Base-by-base conservation (phyloP, 2,113 vertebrate species). In the Megaptera novaeangliae region DNA sequence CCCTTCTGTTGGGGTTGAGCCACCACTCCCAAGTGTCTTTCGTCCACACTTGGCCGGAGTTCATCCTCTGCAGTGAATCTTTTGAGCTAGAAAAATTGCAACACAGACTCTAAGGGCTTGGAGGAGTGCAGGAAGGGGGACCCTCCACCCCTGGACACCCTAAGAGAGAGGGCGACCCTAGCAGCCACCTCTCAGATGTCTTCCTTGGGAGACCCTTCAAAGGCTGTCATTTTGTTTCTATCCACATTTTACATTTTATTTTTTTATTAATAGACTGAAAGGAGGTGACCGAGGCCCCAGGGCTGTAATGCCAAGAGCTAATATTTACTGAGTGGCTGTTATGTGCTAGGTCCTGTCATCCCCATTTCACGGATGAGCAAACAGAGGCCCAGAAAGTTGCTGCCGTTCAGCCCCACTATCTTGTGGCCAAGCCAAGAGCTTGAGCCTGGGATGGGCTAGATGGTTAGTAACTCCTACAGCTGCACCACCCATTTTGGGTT, bases 401-500 rank as follows among this genome's bases (percentile, higher is more conserved):
- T 21, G 41, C 41, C 25, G 1, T 36, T n/a, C 23, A 69, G 63
- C 63, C 63, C 59, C 27, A n/a, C 52, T 23, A 41, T 44, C 63
- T 39, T 31, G 64, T 41, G 66, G 66, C 59, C 2, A 14, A 41
- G 66, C 25, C 25, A 52, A 15, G 27, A 34, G 34, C 41, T 20
- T 9, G 20, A 27, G 17, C 57, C 31, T 23, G 6, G 8, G 46
- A 23, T 41, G 0, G 11, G 39, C 46, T 61, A 17, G 29, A 17
- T 25, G 6, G 0, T 31, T 13, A 41, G 18, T 5, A 3, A 18
- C 72, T 25, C 55, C 59, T 34, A 1, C 1, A 14, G 31, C 4
- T 31, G 2, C 18, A 2, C 14, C 5, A 1, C 4, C n/a, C 21
- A 8, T 17, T 27, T 23, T 8, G 27, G 61, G 4, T 23, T 49